Percentiles rank a stretch among this genome's conserved stretches.
Evolutionary conservation across 1,140 invertebrate genomes (phyloP).

Genomic region (roundworm (Caenorhabditis elegans)): DNA sequence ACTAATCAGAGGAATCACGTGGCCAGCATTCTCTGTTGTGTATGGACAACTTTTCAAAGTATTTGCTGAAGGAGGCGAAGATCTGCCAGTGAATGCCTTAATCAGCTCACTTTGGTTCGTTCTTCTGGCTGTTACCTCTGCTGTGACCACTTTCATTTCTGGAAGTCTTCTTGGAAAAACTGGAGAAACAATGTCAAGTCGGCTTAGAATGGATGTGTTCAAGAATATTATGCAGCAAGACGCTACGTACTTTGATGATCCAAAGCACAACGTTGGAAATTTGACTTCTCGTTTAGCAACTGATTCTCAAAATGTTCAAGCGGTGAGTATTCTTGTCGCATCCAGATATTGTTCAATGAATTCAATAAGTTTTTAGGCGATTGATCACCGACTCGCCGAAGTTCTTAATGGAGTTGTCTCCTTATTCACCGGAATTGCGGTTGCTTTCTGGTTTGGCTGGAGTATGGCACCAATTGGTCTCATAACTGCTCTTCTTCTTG

Average conservation of each 20-base stretch:
- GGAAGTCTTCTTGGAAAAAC: slow-evolving; percentile 56
- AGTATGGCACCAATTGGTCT: slow-evolving; percentile 65
- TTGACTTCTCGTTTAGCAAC: slow-evolving; percentile 69
- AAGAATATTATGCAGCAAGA: slow-evolving; percentile 69
- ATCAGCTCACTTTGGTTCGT: slow-evolving; percentile 49
- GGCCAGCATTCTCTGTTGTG: slow-evolving; percentile 63
- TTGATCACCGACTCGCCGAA: slow-evolving; percentile 68
- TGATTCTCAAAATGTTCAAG: slow-evolving; percentile 70
- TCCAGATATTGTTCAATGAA: not conserved
- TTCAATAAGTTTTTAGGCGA: slow-evolving; percentile 54
- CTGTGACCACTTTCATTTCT: slow-evolving; percentile 54
- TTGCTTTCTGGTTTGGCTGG: slow-evolving; percentile 68
- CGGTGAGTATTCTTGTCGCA: slow-evolving; percentile 42
- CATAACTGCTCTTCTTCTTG: slow-evolving; percentile 42
- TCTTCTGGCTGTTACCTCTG: slow-evolving; percentile 45
- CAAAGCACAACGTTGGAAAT: slow-evolving; percentile 68
- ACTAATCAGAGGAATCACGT: slow-evolving; percentile 55
- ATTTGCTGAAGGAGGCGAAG: not conserved
- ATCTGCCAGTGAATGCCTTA: not conserved
- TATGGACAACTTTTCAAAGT: slow-evolving; percentile 60
- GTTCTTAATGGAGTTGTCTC: slow-evolving; percentile 68
- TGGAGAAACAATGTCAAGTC: slow-evolving; percentile 53
- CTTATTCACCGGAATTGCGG: slow-evolving; percentile 65
- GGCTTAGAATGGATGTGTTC: slow-evolving; percentile 44
- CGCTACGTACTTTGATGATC: slow-evolving; percentile 70